Conservation (phyloP, 2,113 vertebrate genomes). For the Oenanthe oenanthe region DNA sequence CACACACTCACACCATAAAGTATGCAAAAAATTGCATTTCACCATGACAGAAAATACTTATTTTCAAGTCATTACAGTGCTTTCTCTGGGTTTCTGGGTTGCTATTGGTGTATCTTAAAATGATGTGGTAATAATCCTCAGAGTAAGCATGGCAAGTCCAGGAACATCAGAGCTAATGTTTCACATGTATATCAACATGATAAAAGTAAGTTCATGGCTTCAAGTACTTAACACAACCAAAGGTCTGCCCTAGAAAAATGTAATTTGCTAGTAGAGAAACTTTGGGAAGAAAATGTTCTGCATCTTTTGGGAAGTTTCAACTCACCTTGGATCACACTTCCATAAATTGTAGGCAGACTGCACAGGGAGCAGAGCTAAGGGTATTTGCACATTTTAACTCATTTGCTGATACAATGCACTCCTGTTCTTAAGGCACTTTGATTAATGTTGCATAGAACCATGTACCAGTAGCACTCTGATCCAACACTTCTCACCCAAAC, state of each 20-base stretch:
- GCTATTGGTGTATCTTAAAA: not conserved
- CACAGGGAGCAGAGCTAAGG: not conserved
- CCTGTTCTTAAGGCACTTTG: not conserved
- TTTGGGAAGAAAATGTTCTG: not conserved
- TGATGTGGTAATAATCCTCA: not conserved
- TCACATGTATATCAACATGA: not conserved
- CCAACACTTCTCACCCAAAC: not conserved
- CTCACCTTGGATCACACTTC: not conserved
- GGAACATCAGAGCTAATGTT: not conserved
- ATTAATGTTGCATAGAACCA: not conserved
- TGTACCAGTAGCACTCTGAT: not conserved
- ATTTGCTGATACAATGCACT: not conserved
- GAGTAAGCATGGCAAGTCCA: not conserved
- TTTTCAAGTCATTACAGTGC: not conserved
- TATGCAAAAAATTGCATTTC: not conserved
- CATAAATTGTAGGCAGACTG: not conserved
- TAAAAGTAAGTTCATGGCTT: not conserved
- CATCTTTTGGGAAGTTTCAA: not conserved
- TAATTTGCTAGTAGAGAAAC: not conserved
- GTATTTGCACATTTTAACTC: not conserved
- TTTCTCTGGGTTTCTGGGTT: slow-evolving; percentile 9
- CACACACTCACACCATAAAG: not conserved
- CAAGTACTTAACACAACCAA: not conserved
- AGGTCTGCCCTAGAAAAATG: not conserved
- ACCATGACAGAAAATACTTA: not conserved